These are phyloP conservation scores for Sterna hirundo DNA, from an alignment of 2,113 vertebrate species.

Conservation along the genomic window DNA sequence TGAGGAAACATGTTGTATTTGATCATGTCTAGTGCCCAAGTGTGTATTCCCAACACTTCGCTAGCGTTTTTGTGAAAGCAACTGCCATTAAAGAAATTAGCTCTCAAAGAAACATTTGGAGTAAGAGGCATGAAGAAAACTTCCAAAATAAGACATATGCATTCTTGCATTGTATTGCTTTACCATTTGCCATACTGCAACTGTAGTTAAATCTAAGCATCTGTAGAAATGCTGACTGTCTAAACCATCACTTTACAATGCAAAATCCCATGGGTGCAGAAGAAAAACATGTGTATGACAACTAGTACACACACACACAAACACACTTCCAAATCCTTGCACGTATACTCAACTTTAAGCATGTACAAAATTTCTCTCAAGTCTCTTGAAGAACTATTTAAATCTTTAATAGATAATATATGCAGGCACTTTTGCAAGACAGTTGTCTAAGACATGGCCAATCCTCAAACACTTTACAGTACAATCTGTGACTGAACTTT, in stretches of 20 bases:
- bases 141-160: neutral
- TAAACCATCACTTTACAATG: neutral
- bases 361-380: neutral
- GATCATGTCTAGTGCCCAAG: neutral
- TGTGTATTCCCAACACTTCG: accelerated
- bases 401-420: neutral
- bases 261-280: neutral
- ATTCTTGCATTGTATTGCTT: neutral
- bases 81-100: neutral
- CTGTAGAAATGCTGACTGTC: neutral
- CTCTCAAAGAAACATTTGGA: neutral
- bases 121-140: neutral
- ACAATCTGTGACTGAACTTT: neutral
- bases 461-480: neutral
- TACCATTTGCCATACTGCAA: neutral
- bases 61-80: neutral
- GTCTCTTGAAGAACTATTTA: neutral
- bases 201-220: neutral
- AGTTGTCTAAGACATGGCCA: neutral
- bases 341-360: neutral
- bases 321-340: neutral
- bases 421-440: neutral
- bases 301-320: neutral
- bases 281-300: neutral
- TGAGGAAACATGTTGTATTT: neutral